A percentile compares a stretch with the other conserved stretches of the same genome.
phyloP scores from a whole-genome alignment of 2,797 vertebrate genomes.

The Rhinella marina region DNA sequence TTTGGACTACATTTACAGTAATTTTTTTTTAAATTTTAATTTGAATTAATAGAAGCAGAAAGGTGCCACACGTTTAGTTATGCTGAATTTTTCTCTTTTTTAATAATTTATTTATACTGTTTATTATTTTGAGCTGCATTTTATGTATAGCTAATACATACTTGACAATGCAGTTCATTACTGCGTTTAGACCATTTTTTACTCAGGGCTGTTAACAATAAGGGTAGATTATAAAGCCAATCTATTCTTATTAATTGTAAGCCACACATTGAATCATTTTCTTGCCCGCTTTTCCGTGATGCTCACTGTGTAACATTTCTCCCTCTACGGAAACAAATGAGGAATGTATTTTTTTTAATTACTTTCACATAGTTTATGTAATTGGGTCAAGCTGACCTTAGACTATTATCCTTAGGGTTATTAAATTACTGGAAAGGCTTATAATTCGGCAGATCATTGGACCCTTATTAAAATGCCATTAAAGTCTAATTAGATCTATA shows the following conservation, averaged over 20 bases:
- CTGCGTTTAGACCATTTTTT: background rate
- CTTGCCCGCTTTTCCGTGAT: background rate
- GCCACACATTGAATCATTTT: background rate
- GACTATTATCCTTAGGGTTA: constrained; percentile 32
- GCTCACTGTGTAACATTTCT: background rate
- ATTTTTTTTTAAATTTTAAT: no score
- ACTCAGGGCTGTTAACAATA: background rate
- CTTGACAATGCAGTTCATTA: no score
- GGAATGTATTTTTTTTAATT: constrained; percentile 33
- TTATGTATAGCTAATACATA: background rate
- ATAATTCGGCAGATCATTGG: constrained; percentile 26
- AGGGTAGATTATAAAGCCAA: background rate
- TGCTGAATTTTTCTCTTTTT: background rate
- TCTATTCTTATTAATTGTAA: constrained; percentile 1
- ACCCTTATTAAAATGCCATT: constrained; percentile 27
- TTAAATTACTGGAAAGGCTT: constrained; percentile 32
- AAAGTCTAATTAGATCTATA: constrained; percentile 32
- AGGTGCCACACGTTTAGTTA: background rate
- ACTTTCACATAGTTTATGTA: constrained; percentile 21
- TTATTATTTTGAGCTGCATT: background rate
- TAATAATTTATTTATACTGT: background rate
- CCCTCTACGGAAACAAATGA: constrained; percentile 12
- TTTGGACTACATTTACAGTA: no score
- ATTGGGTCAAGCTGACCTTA: constrained; percentile 36
- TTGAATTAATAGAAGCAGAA: background rate